Percentiles rank a stretch among this genome's conserved stretches.
Evolutionary conservation across 2,113 vertebrate genomes (phyloP).

Genomic region (Sturnira hondurensis): DNA sequence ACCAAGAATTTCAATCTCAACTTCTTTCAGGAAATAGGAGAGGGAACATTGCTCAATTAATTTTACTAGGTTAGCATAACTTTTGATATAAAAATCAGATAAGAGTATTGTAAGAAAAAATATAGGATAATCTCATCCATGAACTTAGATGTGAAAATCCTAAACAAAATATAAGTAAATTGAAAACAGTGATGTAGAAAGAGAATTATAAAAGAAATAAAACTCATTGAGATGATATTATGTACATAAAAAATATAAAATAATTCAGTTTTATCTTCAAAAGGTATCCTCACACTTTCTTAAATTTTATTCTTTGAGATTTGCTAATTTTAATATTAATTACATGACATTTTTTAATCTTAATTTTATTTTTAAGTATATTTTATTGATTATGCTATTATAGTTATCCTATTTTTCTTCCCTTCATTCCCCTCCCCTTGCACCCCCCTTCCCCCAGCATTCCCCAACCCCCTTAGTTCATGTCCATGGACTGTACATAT

Average conservation of each 20-base stretch:
- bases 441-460: no score
- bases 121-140: background rate
- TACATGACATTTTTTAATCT: background rate
- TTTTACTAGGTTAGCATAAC: background rate
- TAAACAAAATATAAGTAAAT: slow-evolving; percentile 19
- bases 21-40: background rate
- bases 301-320: background rate
- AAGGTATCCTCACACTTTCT: background rate
- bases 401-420: no score
- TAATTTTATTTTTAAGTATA: background rate
- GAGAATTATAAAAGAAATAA: slow-evolving; percentile 4
- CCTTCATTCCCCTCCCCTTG: no score
- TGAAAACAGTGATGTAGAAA: background rate
- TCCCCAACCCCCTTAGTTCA: no score
- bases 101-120: slow-evolving; percentile 7
- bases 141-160: background rate
- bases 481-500: no score
- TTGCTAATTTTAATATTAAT: background rate
- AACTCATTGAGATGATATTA: background rate
- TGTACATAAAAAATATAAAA: background rate
- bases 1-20: slow-evolving; percentile 36
- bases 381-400: no score
- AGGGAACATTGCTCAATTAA: background rate
- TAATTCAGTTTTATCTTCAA: background rate
- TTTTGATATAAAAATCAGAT: slow-evolving; percentile 1